Percentiles rank a stretch among this genome's conserved stretches.
Evolutionary conservation across 2,113 vertebrate genomes (phyloP).

Genomic region (Corythornis madagascariensis): DNA sequence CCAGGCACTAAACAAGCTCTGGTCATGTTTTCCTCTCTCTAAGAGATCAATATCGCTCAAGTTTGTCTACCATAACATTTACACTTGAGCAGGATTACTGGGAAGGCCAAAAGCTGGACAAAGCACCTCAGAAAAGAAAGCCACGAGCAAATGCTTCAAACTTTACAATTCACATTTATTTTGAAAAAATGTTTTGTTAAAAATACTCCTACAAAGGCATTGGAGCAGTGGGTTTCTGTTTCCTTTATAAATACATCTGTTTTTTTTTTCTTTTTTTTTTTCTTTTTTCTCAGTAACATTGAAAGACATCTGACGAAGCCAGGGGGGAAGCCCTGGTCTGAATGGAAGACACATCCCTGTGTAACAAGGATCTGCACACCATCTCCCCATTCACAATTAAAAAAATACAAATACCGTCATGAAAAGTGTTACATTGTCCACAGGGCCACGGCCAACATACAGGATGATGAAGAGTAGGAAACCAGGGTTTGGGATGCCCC

Average conservation of each 20-base stretch:
- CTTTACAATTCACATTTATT: conserved; percentile 84
- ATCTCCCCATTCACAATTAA: conserved; percentile 48
- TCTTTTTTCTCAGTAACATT: conserved; percentile 59
- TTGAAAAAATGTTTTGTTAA: conserved; percentile 76
- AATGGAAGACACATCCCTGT: conserved; percentile 65
- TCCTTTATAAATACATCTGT: conserved; percentile 72
- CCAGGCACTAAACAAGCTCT: neutral
- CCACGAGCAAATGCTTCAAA: conserved; percentile 53
- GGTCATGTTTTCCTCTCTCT: neutral
- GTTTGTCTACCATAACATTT: neutral
- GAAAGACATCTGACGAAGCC: conserved; percentile 40
- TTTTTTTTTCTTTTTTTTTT: conserved; percentile 55
- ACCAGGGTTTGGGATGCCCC: neutral
- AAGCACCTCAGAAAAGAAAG: conserved; percentile 9
- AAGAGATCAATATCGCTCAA: neutral
- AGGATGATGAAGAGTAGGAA: neutral
- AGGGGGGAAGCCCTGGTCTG: conserved; percentile 40
- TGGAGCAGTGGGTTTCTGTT: conserved; percentile 70
- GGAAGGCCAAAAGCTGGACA: neutral
- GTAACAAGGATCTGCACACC: conserved; percentile 36
- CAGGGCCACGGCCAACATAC: neutral
- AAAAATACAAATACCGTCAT: conserved; percentile 55
- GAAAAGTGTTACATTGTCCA: conserved; percentile 27
- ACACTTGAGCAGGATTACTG: neutral
- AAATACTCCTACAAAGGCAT: conserved; percentile 82